A percentile compares a stretch with the other conserved stretches of the same genome.
These are phyloP conservation scores for Chlorospingus flavigularis DNA, from an alignment of 2,797 vertebrate genomes.

Conservation along the genomic window DNA sequence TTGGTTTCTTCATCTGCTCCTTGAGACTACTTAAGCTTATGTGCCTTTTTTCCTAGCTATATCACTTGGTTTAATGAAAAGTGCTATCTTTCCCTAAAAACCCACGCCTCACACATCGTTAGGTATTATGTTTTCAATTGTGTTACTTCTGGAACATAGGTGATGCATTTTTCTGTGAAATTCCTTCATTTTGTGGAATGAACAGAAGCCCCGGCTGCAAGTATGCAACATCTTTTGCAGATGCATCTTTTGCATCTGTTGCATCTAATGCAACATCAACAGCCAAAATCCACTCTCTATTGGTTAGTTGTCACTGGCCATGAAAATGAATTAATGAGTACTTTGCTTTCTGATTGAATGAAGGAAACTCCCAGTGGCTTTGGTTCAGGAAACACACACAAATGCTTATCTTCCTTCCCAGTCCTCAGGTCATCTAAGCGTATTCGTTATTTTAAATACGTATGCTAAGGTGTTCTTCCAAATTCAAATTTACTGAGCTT, in stretches of 20 bases:
- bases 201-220: neutral
- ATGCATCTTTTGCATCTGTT: no score
- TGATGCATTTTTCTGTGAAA: neutral
- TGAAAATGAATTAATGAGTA: neutral
- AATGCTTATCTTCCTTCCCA: neutral
- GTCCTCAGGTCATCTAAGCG: neutral
- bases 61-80: neutral
- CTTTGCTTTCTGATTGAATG: neutral
- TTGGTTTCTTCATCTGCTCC: neutral
- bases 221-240: neutral
- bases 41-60: neutral
- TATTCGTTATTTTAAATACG: neutral
- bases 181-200: neutral
- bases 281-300: neutral
- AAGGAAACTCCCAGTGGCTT: neutral
- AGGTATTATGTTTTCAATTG: neutral
- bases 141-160: neutral
- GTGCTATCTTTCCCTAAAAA: neutral
- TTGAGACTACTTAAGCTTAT: neutral
- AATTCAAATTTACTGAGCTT: neutral
- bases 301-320: neutral
- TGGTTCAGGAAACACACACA: slow-evolving; percentile 4
- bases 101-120: neutral
- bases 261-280: neutral
- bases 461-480: neutral